Conservation (phyloP, 2,797 vertebrate genomes). For the Iguana delicatissima region DNA sequence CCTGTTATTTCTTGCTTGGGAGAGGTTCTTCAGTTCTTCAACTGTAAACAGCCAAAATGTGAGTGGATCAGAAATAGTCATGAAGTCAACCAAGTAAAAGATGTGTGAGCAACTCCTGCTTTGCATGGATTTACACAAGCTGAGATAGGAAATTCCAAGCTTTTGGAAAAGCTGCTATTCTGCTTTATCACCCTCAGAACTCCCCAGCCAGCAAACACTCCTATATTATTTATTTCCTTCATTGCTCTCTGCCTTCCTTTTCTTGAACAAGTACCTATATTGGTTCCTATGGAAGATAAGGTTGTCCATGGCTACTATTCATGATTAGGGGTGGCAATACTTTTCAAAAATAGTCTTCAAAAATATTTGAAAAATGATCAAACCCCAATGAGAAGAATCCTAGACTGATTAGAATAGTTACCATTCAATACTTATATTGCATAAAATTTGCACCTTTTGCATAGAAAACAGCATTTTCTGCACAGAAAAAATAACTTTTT, state of each 20-base stretch:
- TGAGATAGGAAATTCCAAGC: neutral
- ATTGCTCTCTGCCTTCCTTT: neutral
- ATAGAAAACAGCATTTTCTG: no score
- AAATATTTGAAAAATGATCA: no score
- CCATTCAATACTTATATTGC: no score
- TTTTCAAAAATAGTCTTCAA: no score
- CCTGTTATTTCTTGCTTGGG: conserved; percentile 59
- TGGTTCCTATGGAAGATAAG: neutral
- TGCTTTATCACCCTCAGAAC: neutral
- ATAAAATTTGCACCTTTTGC: no score
- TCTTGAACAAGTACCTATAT: neutral
- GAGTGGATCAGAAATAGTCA: neutral
- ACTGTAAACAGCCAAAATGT: conserved; percentile 56
- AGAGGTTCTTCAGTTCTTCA: conserved; percentile 77
- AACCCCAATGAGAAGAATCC: no score
- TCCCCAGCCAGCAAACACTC: no score
- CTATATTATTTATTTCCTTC: neutral
- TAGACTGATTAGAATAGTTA: no score
- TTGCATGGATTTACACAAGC: neutral
- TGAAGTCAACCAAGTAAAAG: neutral
- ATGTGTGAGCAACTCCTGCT: neutral
- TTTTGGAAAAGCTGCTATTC: no score
- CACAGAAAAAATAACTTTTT: no score
- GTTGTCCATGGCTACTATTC: no score
- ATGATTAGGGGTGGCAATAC: no score